phyloP scores from a whole-genome alignment of 2,888 invertebrate species.

The Caenorhabditis panamensis region DNA sequence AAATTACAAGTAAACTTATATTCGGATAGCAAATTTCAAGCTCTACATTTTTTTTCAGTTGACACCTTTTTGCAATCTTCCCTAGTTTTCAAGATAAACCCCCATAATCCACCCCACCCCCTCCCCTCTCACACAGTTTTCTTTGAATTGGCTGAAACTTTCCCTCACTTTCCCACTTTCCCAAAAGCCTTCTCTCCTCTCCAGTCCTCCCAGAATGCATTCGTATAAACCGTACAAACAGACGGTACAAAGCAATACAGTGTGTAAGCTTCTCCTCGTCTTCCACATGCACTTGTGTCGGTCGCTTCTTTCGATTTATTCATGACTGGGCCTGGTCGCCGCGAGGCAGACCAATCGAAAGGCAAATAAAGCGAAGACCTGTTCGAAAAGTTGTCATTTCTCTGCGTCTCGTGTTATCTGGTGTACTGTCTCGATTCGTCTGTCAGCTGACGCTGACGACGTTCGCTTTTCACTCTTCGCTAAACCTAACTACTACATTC shows the following conservation, averaged over 20 bases:
- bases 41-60: too few relatives aligned
- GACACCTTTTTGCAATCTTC: too few relatives aligned
- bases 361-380: conserved; percentile 3
- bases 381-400: background rate
- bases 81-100: too few relatives aligned
- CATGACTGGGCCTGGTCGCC: background rate
- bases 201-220: too few relatives aligned
- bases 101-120: too few relatives aligned
- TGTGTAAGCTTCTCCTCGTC: background rate
- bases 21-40: too few relatives aligned
- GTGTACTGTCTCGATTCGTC: conserved; percentile 3
- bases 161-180: too few relatives aligned
- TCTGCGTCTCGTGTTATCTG: conserved; percentile 9
- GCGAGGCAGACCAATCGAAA: background rate
- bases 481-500: conserved; percentile 4
- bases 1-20: too few relatives aligned
- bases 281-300: conserved; percentile 1
- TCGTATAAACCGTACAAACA: background rate
- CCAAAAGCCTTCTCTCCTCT: too few relatives aligned
- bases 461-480: too few relatives aligned
- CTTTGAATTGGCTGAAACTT: too few relatives aligned
- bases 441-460: background rate
- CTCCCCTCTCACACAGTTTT: too few relatives aligned
- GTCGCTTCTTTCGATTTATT: background rate
- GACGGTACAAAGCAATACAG: background rate